These are phyloP conservation scores for Brachionus plicatilis DNA, from an alignment of 1,140 invertebrate species.

Conservation along the genomic window DNA sequence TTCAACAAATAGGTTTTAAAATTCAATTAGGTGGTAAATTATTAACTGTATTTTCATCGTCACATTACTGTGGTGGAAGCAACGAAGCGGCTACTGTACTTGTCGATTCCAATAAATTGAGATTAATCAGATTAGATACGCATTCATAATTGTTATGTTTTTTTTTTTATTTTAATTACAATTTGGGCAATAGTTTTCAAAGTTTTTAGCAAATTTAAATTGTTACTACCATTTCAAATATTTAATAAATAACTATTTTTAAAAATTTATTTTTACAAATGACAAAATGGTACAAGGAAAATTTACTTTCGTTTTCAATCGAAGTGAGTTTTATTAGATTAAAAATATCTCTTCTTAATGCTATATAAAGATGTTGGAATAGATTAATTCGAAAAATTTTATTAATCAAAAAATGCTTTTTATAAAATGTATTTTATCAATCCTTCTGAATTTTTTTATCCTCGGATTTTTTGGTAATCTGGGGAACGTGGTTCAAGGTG, in stretches of 20 bases:
- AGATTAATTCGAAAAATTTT: background rate
- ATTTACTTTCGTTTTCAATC: background rate
- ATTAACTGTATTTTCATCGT: constrained; percentile 67
- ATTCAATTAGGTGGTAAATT: constrained; percentile 64
- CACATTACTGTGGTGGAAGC: constrained; percentile 63
- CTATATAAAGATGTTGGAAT: background rate
- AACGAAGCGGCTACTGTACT: constrained; percentile 66
- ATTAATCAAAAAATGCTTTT: background rate
- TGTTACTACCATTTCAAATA: background rate
- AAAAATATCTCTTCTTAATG: background rate
- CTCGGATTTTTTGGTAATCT: background rate
- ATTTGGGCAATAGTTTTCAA: background rate
- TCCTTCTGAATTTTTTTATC: background rate
- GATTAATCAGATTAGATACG: constrained; percentile 62
- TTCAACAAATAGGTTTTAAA: constrained; percentile 66
- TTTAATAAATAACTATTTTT: constrained; percentile 22
- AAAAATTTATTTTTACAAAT: background rate
- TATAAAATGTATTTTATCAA: background rate
- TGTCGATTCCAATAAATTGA: constrained; percentile 59
- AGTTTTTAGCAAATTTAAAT: background rate
- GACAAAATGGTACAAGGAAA: background rate
- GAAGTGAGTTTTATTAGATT: background rate
- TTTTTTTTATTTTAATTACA: background rate
- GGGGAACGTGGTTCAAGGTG: background rate
- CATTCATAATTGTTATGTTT: constrained; percentile 19